Percentiles rank a stretch among this genome's conserved stretches.
phyloP scores from a whole-genome alignment of 2,888 invertebrate species.

The Tricholauxania praeusta region DNA sequence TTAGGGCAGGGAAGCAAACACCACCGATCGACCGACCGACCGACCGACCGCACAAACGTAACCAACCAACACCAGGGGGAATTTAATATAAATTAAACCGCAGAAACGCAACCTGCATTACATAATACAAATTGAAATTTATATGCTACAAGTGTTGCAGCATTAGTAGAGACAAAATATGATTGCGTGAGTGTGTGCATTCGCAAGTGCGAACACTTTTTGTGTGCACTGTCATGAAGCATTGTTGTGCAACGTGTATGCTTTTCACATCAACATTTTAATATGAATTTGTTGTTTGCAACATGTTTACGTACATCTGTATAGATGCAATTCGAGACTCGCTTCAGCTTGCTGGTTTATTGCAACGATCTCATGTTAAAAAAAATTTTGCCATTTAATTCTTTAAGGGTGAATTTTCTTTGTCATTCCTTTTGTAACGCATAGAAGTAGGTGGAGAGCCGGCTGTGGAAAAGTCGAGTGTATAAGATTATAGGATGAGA shows the following conservation, averaged over 20 bases:
- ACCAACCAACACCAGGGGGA: background rate
- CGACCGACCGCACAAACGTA: too few relatives aligned
- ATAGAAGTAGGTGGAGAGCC: too few relatives aligned
- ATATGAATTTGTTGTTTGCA: background rate
- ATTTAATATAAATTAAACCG: constrained; percentile 32
- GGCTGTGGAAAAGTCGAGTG: too few relatives aligned
- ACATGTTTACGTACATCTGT: background rate
- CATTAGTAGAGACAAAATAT: too few relatives aligned
- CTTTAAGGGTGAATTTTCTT: too few relatives aligned
- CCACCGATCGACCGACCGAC: too few relatives aligned
- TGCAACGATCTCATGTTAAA: constrained; percentile 12
- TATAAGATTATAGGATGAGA: too few relatives aligned
- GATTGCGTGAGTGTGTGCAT: background rate
- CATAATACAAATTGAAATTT: constrained; percentile 32
- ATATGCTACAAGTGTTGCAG: constrained; percentile 6
- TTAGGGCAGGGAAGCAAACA: too few relatives aligned
- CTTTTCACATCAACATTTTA: background rate
- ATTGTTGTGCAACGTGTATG: background rate
- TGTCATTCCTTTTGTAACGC: too few relatives aligned
- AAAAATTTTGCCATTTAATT: too few relatives aligned
- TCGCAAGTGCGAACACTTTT: background rate
- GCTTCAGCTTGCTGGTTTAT: too few relatives aligned
- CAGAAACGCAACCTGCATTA: background rate
- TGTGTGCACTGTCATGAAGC: background rate
- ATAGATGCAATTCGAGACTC: background rate